Evolutionary conservation across 2,888 invertebrate genomes (phyloP), one percentile per base, ranked within the genome.

Genomic region (Dynastes grantii): DNA sequence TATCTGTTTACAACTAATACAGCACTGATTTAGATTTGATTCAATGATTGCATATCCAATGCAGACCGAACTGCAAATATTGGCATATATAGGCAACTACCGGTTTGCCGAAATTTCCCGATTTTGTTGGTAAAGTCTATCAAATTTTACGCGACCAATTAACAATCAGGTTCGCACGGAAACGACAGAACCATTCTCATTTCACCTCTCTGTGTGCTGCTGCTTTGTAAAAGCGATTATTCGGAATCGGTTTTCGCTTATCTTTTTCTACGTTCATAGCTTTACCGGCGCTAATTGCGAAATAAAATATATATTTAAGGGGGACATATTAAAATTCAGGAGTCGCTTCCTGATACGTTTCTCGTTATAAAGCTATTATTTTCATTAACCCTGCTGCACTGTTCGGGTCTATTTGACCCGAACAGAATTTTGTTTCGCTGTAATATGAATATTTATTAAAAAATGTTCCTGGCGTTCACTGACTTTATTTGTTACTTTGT

Each of bases 111-210:
- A 53, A 53, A 13, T 71, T 71, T 32, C 37, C 40, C 37, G 55
- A 61, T 58, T 73, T 40, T 61, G 61, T 73, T 73, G 73, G 45
- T 58, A 73, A 73, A 61, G 40, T 73, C 73, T 61, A 61, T 73
- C 73, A 73, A 73, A 73, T 73, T 73, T 73, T 61, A 61, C 58
- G 73, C 73, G 73, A 27, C 61, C 73, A 73, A 73, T 73, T 73
- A 73, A 73, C 73, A 73, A 73, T 73, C 73, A 45, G 45, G 73
- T 61, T 73, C 61, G 73, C 67, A 13, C 58, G 40, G 71, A 40
- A 73, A 73, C 71, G 55, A 29, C 58, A 40, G 73, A 16, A 8
- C 61, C 16, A 27, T 73, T 73, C 61, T 61, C 73, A 73, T 73
- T 73, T 73, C 73, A 45, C 9, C 40, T 61, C 40, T 16, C 58